These are phyloP conservation scores for Adelognathus sp. DNA, from an alignment of 2,888 invertebrate species.

Conservation along the genomic window DNA sequence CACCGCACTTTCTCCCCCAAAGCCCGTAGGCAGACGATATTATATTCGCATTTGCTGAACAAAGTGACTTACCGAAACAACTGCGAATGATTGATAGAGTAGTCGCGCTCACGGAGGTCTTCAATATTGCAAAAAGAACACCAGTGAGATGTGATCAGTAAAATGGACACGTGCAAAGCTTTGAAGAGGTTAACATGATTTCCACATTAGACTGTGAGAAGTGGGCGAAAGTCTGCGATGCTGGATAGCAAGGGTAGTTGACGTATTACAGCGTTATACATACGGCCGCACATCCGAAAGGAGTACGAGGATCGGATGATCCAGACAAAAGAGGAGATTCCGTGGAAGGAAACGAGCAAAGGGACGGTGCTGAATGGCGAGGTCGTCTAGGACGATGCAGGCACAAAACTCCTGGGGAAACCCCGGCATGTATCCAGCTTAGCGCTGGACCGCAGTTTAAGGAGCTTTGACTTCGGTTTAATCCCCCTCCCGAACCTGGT, in stretches of 20 bases:
- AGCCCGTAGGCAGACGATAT: background rate
- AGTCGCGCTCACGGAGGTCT: background rate
- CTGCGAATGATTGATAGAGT: background rate
- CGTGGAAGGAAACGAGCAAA: slow-evolving; percentile 45
- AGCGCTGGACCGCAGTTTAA: slow-evolving; percentile 80
- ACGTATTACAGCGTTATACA: slow-evolving; percentile 1
- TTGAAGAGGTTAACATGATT: background rate
- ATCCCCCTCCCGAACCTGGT: slow-evolving; percentile 68
- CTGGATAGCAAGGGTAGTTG: background rate
- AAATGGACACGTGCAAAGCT: background rate
- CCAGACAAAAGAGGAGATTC: slow-evolving; percentile 76
- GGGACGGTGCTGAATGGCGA: slow-evolving; percentile 46
- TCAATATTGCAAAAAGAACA: background rate
- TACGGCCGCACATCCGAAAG: slow-evolving; percentile 36
- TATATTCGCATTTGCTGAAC: too few relatives aligned
- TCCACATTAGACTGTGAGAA: background rate
- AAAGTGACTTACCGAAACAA: background rate
- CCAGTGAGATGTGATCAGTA: background rate
- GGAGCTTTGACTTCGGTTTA: slow-evolving; percentile 80
- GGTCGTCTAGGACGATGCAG: slow-evolving; percentile 63
- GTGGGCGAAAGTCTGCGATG: background rate
- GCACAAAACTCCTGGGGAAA: slow-evolving; percentile 55
- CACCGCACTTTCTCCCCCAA: background rate
- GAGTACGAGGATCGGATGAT: slow-evolving; percentile 70
- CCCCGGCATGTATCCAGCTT: slow-evolving; percentile 80